Base-by-base conservation (phyloP, 2,888 invertebrate species). In the Agriotes lineatus region DNA sequence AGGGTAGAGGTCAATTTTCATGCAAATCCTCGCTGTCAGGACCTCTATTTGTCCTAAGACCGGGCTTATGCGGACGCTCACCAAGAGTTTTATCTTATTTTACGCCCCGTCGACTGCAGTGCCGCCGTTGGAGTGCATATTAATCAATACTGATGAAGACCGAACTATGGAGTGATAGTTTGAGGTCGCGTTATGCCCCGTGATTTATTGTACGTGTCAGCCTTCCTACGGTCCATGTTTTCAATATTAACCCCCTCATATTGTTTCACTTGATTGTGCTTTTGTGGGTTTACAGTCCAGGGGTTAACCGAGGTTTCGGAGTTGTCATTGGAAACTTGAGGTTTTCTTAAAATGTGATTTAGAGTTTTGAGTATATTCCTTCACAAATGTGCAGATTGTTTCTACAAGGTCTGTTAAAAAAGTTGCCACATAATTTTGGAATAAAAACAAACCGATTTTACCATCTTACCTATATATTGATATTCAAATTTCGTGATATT, bases 111-210 rank as follows among this genome's bases (percentile, higher is more conserved):
- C 79, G 77, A 72, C 68, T 78, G 77, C 77, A 77, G 74, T 71
- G 74, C 71, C 71, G 70, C 72, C 72, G 72, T 64, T 73, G 70
- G 73, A 78, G 76, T 78, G 78, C 78, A 78, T 80, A 79, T 79
- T 79, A 80, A 79, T 80, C 80, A 78, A 80, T 79, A 79, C 75
- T 74, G 79, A 79, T 78, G 78, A 80, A 79, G 78, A 78, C 75
- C 72, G 60, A 72, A 69, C 71, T 69, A 72, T 73, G 71, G 74
- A 76, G 70, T 76, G 77, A 78, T 77, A 76, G 73, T 75, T 78
- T 73, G 73, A 74, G 75, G 76, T 77, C 75, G 74, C 45, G 65
- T 74, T 75, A 72, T 70, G 73, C 70, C 56, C 37, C 18, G 20
- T 56, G 56, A 56, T 56, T 56, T 56, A 56, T 56, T 35, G 56